Evolutionary conservation across 2,797 vertebrate species (phyloP), one percentile per base, ranked within the genome.

Genomic region (Alca torda): DNA sequence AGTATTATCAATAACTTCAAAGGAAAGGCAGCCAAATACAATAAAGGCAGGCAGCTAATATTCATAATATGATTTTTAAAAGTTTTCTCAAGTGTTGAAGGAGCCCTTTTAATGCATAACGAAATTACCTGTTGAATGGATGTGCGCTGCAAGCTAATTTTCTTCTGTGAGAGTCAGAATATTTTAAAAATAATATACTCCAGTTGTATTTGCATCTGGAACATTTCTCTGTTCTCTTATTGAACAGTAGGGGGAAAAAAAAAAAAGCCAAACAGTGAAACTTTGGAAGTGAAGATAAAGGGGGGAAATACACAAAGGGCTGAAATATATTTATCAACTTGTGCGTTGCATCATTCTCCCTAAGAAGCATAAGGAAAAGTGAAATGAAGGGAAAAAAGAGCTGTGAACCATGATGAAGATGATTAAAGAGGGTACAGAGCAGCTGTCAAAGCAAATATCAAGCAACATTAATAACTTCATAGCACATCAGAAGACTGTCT

Each of bases 401-500:
- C 93, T 94, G 73, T 72, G 90, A 97, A 97, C 95, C 96, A 91
- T 94, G 96, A 96, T 97, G 95, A 96, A 95, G 97, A 98, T 98
- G 98, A 98, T 98, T 98, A 98, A 98, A 96, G 97, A 98, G 96
- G 94, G 94, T 96, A 96, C 96, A 97, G 95, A 98, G 87, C 95
- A 98, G 95, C 97, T 98, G 97, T 98, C 98, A 98, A 97, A 98
- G 96, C 96, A 97, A 98, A 98, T 98, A 98, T 97, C 95, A 97
- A 94, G 94, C 95, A 97, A 97, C 97, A 98, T 98, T 98, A 98
- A 98, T 98, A 98, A 98, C 97, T 98, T 98, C 77, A 94, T 97
- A 97, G 86, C 92, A 95, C 96, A 95, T 97, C 95, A 97, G 96
- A 97, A 97, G 85, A 69, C 64, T 85, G 83, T 88, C 95, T 97